phyloP scores from a whole-genome alignment of 2,797 vertebrate genomes.

The Notamacropus eugenii region DNA sequence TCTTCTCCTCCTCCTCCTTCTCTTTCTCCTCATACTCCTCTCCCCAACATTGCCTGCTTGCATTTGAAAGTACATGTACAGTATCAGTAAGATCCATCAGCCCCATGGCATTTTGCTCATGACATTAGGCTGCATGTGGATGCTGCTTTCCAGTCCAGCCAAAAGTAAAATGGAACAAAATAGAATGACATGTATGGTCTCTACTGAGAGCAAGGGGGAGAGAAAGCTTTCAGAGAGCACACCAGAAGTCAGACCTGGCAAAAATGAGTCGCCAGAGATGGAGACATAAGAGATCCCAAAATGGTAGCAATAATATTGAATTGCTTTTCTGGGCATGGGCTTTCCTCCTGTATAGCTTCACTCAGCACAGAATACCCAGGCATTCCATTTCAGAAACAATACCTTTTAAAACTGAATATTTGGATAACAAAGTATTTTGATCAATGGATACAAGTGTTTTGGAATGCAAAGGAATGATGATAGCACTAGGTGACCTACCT shows the following conservation, averaged over 20 bases:
- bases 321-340: background rate
- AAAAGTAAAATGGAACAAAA: background rate
- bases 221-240: constrained; percentile 63
- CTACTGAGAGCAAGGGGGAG: constrained; percentile 59
- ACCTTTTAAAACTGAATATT: constrained; percentile 28
- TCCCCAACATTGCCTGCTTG: constrained; percentile 71
- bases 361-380: constrained; percentile 53
- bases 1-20: constrained; percentile 64
- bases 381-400: constrained; percentile 27
- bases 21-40: constrained; percentile 56
- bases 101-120: constrained; percentile 49
- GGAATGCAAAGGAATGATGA: background rate
- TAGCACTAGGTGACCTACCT: background rate
- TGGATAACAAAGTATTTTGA: background rate
- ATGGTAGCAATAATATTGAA: background rate
- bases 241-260: constrained; percentile 28
- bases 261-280: background rate
- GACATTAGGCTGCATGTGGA: constrained; percentile 23
- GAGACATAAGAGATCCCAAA: accelerated
- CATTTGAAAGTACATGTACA: constrained; percentile 72
- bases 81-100: constrained; percentile 75
- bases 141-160: constrained; percentile 64
- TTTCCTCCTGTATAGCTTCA: background rate
- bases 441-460: background rate
- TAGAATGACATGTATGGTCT: constrained; percentile 41